Conservation (phyloP, 2,888 invertebrate species). For the Thalpophila matura region DNA sequence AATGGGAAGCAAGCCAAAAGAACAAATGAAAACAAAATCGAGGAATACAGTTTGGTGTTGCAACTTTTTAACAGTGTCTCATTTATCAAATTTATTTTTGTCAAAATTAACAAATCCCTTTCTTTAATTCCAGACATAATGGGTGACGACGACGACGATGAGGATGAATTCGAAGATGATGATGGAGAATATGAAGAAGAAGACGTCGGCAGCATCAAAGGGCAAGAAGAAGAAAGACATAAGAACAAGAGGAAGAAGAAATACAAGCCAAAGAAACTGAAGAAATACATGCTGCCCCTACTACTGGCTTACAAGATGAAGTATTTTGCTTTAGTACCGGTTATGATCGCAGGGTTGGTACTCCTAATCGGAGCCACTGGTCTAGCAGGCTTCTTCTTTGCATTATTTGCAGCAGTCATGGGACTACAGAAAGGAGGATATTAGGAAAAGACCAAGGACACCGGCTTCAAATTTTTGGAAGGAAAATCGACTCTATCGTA, state of each 20-base stretch:
- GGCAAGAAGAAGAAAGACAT: conserved; percentile 61
- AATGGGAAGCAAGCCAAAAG: no score
- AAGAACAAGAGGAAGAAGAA: conserved; percentile 66
- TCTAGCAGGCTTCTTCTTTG: conserved; percentile 96
- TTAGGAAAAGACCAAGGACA: conserved; percentile 65
- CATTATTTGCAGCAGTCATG: conserved; percentile 95
- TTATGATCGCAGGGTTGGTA: conserved; percentile 93
- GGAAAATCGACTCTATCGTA: conserved; percentile 27
- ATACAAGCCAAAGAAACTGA: conserved; percentile 91
- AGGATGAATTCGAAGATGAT: conserved; percentile 78
- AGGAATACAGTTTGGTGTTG: no score
- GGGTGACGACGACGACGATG: conserved; percentile 79
- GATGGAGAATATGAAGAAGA: conserved; percentile 74
- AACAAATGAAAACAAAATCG: no score
- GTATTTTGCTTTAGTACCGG: conserved; percentile 94
- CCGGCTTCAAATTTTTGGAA: conserved; percentile 55
- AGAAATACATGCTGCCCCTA: conserved; percentile 94
- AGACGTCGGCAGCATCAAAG: conserved; percentile 62
- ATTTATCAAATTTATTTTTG: no score
- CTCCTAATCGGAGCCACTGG: conserved; percentile 95
- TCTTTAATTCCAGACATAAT: conserved; percentile 78
- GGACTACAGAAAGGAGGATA: conserved; percentile 92
- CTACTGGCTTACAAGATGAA: conserved; percentile 96
- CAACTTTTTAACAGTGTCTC: background rate
- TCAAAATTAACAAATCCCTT: background rate